A percentile compares a stretch with the other conserved stretches of the same genome.
These are phyloP conservation scores for Ovibos moschatus DNA, from an alignment of 2,113 vertebrate species.

Conservation along the genomic window DNA sequence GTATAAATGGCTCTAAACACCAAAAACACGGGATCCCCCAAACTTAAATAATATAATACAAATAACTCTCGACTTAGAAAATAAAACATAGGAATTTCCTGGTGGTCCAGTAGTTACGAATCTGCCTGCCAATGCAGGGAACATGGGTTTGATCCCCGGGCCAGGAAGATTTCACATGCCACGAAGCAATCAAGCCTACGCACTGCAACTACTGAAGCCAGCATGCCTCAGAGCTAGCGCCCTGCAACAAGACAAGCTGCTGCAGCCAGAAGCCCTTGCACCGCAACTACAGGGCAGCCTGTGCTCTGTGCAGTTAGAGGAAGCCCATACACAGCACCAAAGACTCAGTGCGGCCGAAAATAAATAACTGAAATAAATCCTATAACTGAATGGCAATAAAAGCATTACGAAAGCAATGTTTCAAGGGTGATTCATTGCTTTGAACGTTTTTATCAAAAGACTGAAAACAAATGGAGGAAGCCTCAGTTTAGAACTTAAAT, in stretches of 20 bases:
- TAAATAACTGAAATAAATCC: not conserved
- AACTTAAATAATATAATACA: not conserved
- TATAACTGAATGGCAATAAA: not conserved
- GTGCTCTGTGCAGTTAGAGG: not conserved
- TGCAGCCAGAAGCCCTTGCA: not conserved
- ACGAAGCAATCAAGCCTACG: not conserved
- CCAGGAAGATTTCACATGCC: not conserved
- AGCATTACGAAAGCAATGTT: not conserved
- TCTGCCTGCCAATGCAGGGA: not conserved
- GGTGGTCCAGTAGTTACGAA: not conserved
- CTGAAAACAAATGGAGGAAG: not conserved
- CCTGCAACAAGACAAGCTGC: not conserved
- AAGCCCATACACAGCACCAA: not conserved
- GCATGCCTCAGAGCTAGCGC: not conserved
- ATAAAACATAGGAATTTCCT: not conserved
- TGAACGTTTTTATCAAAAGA: not conserved
- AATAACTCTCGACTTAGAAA: not conserved
- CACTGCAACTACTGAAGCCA: not conserved
- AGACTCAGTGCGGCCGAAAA: not conserved
- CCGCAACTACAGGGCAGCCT: not conserved
- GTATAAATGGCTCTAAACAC: not conserved
- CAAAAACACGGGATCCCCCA: not conserved
- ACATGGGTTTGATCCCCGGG: not conserved
- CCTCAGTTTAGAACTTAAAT: not conserved
- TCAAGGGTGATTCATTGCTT: not conserved